Base-by-base conservation (phyloP, 2,797 vertebrate genomes). In the Acrossocheilus fasciatus region DNA sequence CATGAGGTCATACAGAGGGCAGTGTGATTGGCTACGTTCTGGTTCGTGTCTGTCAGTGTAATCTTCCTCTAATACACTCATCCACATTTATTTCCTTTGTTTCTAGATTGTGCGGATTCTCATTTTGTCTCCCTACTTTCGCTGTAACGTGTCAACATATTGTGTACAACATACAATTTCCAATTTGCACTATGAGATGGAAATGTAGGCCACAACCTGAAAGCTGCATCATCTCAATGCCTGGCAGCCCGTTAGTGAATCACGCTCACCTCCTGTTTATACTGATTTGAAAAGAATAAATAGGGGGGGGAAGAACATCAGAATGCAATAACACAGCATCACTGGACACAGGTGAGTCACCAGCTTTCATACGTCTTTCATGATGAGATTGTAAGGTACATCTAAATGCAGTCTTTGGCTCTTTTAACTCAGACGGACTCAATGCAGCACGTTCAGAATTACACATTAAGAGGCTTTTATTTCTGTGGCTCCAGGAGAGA, bases 41-140 rank as follows among this genome's bases (percentile, higher is more conserved):
- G 30, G 36, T 17, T 54, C 52, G 0, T 66, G 45, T 72, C 75
- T 43, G 57, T 64, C 34, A 45, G 62, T 77, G 41, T 87, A 81
- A 88, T 81, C 84, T 68, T 43, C 47, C 50, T 39, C 14, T 84
- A 84, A 87, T 76, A 76, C 54, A 87, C 83, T 90, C 76, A 85
- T 43, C 82, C 74, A 72, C 85, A 62, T 18, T 20, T 76, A 75
- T 84, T 52, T 15, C 23, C 7, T 34, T 59, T 12, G 76, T 79
- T 82, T 69, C 30, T 87, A 66, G 36, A 76, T 47, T 79, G 90
- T 80, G 90, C 90, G 89, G 0, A 3, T 23, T 52, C 45, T 69
- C 45, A 81, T 68, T 64, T 82, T 82, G 6, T 3, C n/a, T 64
- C 41, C 10, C n/a, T 47, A 70, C 70, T 18, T 62, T 47, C n/a